Percentiles rank a stretch among this genome's conserved stretches.
These are phyloP conservation scores for Leptinotarsa peninsularis DNA, from an alignment of 2,888 invertebrate genomes.

Conservation along the genomic window DNA sequence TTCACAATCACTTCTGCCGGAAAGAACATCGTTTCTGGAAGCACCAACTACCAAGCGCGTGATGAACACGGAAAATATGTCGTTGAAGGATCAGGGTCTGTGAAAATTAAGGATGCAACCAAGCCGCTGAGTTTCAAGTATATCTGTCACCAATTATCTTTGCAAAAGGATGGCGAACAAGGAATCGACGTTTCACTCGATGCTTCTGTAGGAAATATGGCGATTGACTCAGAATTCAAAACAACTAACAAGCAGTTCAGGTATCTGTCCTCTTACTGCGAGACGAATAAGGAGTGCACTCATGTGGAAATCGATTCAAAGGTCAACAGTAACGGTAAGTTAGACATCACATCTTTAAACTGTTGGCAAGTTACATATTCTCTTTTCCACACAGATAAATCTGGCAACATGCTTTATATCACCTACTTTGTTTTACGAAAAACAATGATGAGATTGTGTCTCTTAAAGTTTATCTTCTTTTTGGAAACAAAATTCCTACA, in stretches of 20 bases:
- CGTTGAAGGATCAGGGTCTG: constrained; percentile 80
- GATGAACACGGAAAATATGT: constrained; percentile 79
- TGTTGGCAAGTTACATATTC: no score
- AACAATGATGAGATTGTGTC: no score
- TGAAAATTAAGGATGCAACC: constrained; percentile 77
- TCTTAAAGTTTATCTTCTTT: no score
- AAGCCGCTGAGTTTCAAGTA: constrained; percentile 81
- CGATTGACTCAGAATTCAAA: constrained; percentile 78
- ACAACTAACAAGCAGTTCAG: constrained; percentile 80
- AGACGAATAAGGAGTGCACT: constrained; percentile 83
- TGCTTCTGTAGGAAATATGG: constrained; percentile 76
- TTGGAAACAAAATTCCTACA: no score
- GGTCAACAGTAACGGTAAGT: constrained; percentile 63
- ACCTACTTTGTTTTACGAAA: no score
- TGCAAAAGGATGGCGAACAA: constrained; percentile 74
- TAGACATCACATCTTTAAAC: no score
- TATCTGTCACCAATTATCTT: constrained; percentile 71
- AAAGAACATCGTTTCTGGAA: constrained; percentile 78
- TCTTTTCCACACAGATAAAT: no score
- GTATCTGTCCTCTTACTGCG: constrained; percentile 78
- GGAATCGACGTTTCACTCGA: constrained; percentile 78
- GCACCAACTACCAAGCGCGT: constrained; percentile 77
- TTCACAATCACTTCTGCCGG: constrained; percentile 74
- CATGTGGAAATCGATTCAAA: constrained; percentile 78
- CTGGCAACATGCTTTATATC: no score